Evolutionary conservation across 2,888 invertebrate genomes (phyloP), one percentile per base, ranked within the genome.

Genomic region (Globia sparganii): DNA sequence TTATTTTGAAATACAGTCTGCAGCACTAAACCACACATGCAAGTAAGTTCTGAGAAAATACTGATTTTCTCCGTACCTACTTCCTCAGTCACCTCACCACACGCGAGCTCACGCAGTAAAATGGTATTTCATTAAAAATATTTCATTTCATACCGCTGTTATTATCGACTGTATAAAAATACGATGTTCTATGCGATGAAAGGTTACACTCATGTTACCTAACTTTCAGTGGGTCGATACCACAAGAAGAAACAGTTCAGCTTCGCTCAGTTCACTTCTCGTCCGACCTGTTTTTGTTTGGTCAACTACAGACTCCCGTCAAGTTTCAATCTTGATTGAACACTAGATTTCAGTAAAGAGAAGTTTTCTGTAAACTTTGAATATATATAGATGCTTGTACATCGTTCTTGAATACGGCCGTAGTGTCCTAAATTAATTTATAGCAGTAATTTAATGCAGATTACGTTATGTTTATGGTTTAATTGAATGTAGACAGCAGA

Each of bases 211-310:
- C 31, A 3, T 21, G 3, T 68, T 64, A 65, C 58, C 59, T 69
- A 64, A 69, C 53, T 25, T 58, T 43, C n/a, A 65, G 43, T 75
- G 58, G 75, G 58, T 81, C 64, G 58, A n/a, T 59, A 75, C 25
- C 21, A 11, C 43, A 53, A 31, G 31, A 49, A 56, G 49, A 75
- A 79, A 62, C 68, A 65, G 58, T 67, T 56, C 58, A 56, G 43
- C 62, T 58, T 37, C 43, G 56, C 77, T 62, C 53, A 64, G 37
- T 34, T 31, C 0, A 46, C 65, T 31, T 58, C 40, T 65, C 21
- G 53, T 79, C 15, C 15, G 34, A 71, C 53, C 61, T 34, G 77
- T 53, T 77, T 40, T 37, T 62, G 25, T 53, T 34, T 43, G 25
- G 28, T 13, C 5, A 34, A 67, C 11, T 59, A 28, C 18, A 28